Base-by-base conservation (phyloP, 1,140 invertebrate genomes). In the Euura lappo region DNA sequence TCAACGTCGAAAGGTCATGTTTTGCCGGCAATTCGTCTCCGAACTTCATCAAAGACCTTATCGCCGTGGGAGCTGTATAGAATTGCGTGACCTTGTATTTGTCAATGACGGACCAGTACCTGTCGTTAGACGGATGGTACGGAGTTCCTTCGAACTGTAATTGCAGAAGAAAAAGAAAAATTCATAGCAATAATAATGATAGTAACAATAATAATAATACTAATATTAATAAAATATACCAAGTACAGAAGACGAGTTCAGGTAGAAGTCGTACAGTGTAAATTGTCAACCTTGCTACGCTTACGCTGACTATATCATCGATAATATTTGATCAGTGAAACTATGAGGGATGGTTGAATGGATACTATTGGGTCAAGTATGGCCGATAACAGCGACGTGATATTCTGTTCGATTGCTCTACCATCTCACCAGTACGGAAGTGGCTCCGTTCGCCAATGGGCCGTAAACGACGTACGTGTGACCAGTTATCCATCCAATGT, bases 11-110 rank as follows among this genome's bases (percentile, higher is more conserved):
- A 0, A 91, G 79, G 76, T 88, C 85, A 51, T 92, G 87, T 76
- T 93, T 95, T 68, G 90, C 91, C 0, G 96, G 94, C 45, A 92
- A 90, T 65, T 91, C 91, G 75, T 97, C 94, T 0, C 94, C 95
- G 79, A 94, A 95, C 84, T 98, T 99, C 96, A 99, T 99, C 0
- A 99, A 90, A 2, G 98, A 93, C 73, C 98, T 90, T 65, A 99
- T 97, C 6, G 98, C 98, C 5, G 98, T 99, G 1, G 98, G 98
- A 2, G 98, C 98, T 0, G 98, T 99, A 86, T 99, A 99, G 86
- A 99, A 99, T 86, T 98, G 97, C 64, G 90, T 95, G 3, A 99
- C 97, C 86, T 95, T 95, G 84, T 98, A 98, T 80, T 99, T 98
- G 78, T 98, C 94, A 70, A 99, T 90, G 3, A 99, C 90, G 7